Evolutionary conservation across 2,797 vertebrate species (phyloP).

Genomic region (Arremon aurantiirostris): DNA sequence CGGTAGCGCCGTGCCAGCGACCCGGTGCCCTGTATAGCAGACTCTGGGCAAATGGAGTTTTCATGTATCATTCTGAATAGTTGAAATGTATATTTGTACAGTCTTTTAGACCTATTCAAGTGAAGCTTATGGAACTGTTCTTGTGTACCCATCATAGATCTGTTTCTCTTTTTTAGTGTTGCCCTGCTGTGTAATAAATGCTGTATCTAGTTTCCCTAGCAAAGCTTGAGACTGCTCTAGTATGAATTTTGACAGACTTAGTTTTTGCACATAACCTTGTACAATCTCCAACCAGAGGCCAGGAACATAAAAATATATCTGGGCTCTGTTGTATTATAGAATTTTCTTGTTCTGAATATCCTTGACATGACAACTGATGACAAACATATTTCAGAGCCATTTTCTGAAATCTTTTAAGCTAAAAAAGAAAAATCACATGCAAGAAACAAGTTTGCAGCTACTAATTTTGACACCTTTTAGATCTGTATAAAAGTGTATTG

Average conservation of each 20-base stretch:
- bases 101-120: conserved; percentile 97
- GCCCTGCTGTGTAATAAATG: conserved; percentile 94
- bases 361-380: conserved; percentile 79
- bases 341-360: conserved; percentile 82
- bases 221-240: conserved; percentile 92
- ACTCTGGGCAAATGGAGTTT: conserved; percentile 76
- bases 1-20: neutral
- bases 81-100: conserved; percentile 99
- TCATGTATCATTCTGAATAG: conserved; percentile 89
- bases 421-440: conserved; percentile 78
- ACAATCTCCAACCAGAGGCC: conserved; percentile 83
- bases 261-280: conserved; percentile 93
- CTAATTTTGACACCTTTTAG: conserved; percentile 85
- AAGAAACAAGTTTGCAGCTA: conserved; percentile 82
- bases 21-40: conserved; percentile 66
- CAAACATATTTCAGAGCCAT: conserved; percentile 79
- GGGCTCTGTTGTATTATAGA: conserved; percentile 85
- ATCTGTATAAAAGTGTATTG: conserved; percentile 86
- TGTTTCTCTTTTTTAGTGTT: conserved; percentile 86
- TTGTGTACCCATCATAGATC: conserved; percentile 89
- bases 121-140: conserved; percentile 86
- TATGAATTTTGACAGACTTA: conserved; percentile 89
- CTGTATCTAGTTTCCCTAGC: conserved; percentile 91
- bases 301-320: conserved; percentile 83
- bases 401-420: conserved; percentile 81